phyloP scores from a whole-genome alignment of 2,113 vertebrate species.

The Scartelaos histophorus region DNA sequence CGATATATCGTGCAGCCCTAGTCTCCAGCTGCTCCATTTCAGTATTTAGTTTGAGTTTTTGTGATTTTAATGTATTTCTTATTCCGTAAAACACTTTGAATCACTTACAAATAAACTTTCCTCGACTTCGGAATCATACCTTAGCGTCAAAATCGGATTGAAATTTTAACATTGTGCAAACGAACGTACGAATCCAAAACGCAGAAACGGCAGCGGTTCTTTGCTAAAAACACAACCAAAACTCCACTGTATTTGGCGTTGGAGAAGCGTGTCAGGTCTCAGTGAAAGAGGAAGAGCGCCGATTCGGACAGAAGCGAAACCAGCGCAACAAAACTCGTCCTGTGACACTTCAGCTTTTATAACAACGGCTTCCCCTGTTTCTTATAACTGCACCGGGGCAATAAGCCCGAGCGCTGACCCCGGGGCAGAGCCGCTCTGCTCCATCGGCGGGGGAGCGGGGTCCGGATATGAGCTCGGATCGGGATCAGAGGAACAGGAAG shows the following conservation, averaged over 20 bases:
- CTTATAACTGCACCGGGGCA: conserved; percentile 14
- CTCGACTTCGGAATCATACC: too few relatives aligned
- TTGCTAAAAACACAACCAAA: background rate
- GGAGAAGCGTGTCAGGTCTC: conserved; percentile 14
- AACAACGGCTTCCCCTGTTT: conserved; percentile 40
- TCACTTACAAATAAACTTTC: too few relatives aligned
- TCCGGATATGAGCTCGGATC: conserved; percentile 76
- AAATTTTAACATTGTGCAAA: too few relatives aligned
- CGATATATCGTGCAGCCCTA: too few relatives aligned
- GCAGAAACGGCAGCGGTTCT: too few relatives aligned
- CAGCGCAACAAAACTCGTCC: background rate
- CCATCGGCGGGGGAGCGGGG: conserved; percentile 62
- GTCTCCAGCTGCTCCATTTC: too few relatives aligned
- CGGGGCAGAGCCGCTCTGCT: conserved; percentile 46
- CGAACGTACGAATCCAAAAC: too few relatives aligned
- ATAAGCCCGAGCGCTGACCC: conserved; percentile 34
- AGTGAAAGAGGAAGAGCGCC: conserved; percentile 47
- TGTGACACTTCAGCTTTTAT: conserved; percentile 13
- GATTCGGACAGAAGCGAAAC: conserved; percentile 59
- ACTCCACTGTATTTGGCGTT: background rate
- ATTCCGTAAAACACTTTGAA: too few relatives aligned
- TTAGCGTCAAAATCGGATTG: too few relatives aligned
- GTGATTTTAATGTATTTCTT: too few relatives aligned
- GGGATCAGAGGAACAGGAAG: conserved; percentile 63
- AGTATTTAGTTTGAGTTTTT: too few relatives aligned